These are phyloP conservation scores for Epinotia demarniana DNA, from an alignment of 2,888 invertebrate species.

Conservation along the genomic window DNA sequence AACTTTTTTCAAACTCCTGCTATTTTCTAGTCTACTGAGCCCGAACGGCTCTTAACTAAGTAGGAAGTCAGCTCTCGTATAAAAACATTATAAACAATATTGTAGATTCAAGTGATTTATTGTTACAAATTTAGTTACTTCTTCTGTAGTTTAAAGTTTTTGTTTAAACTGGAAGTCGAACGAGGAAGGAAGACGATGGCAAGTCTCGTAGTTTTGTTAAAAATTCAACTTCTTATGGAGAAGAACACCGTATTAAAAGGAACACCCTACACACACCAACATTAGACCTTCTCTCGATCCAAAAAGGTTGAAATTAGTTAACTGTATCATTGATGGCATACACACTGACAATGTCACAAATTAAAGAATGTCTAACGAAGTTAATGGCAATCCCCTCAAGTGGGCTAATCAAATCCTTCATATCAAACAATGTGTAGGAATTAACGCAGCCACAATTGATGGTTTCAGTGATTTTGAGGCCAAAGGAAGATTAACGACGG, in stretches of 20 bases:
- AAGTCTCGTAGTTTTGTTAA: not conserved
- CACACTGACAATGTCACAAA: not conserved
- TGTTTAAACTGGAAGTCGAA: constrained; percentile 12
- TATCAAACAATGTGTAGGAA: constrained; percentile 35
- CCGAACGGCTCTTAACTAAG: constrained; percentile 30
- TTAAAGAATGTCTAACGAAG: constrained; percentile 18
- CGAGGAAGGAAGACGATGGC: not conserved
- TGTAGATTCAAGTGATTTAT: constrained; percentile 17
- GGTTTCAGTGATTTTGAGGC: constrained; percentile 38
- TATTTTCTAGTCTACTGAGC: constrained; percentile 44
- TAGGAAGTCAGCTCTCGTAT: constrained; percentile 25
- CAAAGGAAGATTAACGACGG: constrained; percentile 39
- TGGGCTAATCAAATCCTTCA: constrained; percentile 31
- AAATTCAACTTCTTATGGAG: not conserved
- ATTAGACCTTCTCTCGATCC: too few species aligned
- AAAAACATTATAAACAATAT: constrained; percentile 21
- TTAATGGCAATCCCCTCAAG: constrained; percentile 20
- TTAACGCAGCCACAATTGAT: constrained; percentile 26
- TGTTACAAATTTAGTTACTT: constrained; percentile 6
- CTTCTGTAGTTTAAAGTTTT: not conserved
- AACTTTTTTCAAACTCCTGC: constrained; percentile 25
- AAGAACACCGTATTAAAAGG: not conserved
- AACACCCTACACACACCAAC: too few species aligned
- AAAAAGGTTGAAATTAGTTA: too few species aligned
- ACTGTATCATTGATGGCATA: too few species aligned